phyloP scores from a whole-genome alignment of 2,888 invertebrate genomes.

The Meghimatium bilineatum region DNA sequence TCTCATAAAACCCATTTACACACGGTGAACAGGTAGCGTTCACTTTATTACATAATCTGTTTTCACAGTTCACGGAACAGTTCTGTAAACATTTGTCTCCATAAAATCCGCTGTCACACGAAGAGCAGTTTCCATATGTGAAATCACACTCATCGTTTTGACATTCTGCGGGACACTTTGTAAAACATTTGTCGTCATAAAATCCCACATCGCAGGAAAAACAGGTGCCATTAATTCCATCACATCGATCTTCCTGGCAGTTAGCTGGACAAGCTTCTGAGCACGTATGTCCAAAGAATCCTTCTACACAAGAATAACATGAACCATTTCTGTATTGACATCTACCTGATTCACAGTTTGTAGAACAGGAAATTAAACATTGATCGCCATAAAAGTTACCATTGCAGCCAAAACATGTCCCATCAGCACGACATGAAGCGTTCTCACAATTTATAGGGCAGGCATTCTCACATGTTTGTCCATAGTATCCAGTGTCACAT shows the following conservation, averaged over 20 bases:
- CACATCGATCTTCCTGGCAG: too few species aligned
- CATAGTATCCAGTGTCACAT: too few species aligned
- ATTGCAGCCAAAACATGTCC: too few species aligned
- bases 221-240: too few species aligned
- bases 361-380: background rate
- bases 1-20: background rate
- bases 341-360: background rate
- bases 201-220: too few species aligned
- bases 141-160: too few species aligned
- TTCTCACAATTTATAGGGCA: too few species aligned
- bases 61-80: background rate
- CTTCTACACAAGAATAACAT: background rate
- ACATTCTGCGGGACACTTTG: too few species aligned
- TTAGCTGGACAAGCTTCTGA: background rate
- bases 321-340: background rate
- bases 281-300: background rate
- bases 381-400: too few species aligned
- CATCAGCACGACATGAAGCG: too few species aligned
- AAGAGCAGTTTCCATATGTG: background rate
- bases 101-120: background rate
- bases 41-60: background rate
- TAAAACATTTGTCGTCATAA: too few species aligned
- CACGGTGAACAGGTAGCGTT: background rate
- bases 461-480: too few species aligned
- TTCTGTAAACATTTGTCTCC: background rate